Base-by-base conservation (phyloP, 1,140 invertebrate genomes). In the Caenorhabditis briggsae region DNA sequence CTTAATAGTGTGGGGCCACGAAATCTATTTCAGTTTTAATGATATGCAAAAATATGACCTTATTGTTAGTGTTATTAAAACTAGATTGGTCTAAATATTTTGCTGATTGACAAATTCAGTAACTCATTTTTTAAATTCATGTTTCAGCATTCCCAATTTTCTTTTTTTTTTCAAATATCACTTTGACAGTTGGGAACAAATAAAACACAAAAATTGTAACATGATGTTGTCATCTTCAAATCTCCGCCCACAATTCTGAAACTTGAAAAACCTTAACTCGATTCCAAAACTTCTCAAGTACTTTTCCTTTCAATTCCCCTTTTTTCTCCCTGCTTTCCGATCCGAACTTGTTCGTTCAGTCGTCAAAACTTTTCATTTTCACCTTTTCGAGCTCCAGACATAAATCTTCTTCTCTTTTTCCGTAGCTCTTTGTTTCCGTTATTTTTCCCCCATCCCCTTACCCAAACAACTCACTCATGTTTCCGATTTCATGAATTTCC, bases 401-500 rank as follows among this genome's bases (percentile, higher is more conserved):
- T 78, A 78, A 78, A 46, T 78, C 70, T 9, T 78, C 20, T 78
- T 78, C 46, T 78, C 70, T 53, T 78, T 78, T 78, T 61, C 23
- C 14, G 11, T 53, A 53, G 46, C 23, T 6, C 53, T 12, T 46
- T 78, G 50, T 48, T 78, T 78, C 46, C 33, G 46, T 78, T 23
- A 11, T 33, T 12, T 25, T 25, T 20, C 46, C n/a, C 65, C 1
- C 3, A 33, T 33, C 33, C 33, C 33, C 33, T 33, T 3, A 33
- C 33, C 33, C 33, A 33, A 33, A 33, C 33, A 70, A n/a, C 46
- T 9, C 33, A 23, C 33, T 50, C 46, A n/a, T 23, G 70, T 53
- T 53, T 50, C 70, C 70, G 70, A 78, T 78, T 78, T 78, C 70
- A 78, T 78, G 70, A 78, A 78, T 78, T 78, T 78, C 46, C 70